phyloP scores from a whole-genome alignment of 2,797 vertebrate species.

The Coregonus sp. region DNA sequence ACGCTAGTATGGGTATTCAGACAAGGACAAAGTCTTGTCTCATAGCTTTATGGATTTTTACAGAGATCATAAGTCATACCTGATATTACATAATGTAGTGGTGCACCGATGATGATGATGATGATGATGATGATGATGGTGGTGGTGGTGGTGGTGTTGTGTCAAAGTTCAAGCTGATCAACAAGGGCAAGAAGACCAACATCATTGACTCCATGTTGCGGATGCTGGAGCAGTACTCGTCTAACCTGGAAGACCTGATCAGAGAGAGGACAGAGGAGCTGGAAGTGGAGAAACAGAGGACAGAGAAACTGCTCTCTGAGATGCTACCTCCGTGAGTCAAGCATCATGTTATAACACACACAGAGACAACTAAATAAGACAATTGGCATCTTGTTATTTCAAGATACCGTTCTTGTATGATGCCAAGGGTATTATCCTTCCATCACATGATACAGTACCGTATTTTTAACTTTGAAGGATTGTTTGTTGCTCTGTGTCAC shows the following conservation, averaged over 20 bases:
- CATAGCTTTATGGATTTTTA: not conserved
- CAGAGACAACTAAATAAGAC: not conserved
- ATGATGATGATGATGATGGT: not conserved
- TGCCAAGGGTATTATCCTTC: not conserved
- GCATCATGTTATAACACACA: not conserved
- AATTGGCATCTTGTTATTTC: not conserved
- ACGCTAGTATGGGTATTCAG: too few relatives aligned
- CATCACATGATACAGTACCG: not conserved
- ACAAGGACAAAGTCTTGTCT: too few relatives aligned
- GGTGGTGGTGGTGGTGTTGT: constrained; percentile 5
- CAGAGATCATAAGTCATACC: not conserved
- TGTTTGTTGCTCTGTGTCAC: not conserved
- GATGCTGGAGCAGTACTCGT: constrained; percentile 85
- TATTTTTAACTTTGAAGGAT: not conserved
- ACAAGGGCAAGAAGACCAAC: constrained; percentile 86
- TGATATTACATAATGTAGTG: not conserved
- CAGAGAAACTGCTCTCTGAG: constrained; percentile 81
- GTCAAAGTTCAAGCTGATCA: constrained; percentile 81
- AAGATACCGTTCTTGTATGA: not conserved
- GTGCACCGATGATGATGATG: not conserved
- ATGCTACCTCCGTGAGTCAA: constrained; percentile 83
- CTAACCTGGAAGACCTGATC: constrained; percentile 83
- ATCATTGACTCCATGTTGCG: constrained; percentile 86
- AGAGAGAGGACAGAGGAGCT: constrained; percentile 82
- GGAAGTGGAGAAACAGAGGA: constrained; percentile 84